phyloP scores from a whole-genome alignment of 2,797 vertebrate genomes.

The Lepus oiostolus region DNA sequence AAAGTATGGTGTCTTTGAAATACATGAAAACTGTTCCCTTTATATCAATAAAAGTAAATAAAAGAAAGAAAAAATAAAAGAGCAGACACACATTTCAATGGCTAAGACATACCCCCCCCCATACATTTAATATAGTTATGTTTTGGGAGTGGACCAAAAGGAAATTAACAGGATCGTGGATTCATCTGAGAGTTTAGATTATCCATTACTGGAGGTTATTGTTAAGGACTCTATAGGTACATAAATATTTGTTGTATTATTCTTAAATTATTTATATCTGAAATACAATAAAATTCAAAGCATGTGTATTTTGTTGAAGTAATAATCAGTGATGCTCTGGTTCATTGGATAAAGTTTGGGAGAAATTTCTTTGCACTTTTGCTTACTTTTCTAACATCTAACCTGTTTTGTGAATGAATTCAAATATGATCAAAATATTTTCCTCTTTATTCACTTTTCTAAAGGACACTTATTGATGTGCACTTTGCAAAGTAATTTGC shows the following conservation, averaged over 20 bases:
- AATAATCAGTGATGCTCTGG: not conserved
- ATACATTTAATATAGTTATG: slow-evolving; percentile 6
- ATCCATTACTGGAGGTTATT: not conserved
- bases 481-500: slow-evolving; percentile 63
- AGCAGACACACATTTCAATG: not conserved
- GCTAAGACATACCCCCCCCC: not conserved
- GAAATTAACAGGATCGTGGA: not conserved
- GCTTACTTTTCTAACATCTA: slow-evolving; percentile 24
- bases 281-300: slow-evolving; percentile 44
- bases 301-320: not conserved
- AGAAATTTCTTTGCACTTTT: slow-evolving; percentile 39
- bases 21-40: too few relatives aligned
- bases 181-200: not conserved
- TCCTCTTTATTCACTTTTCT: slow-evolving; percentile 35
- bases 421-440: slow-evolving; percentile 36
- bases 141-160: not conserved
- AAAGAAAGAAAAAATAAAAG: too few relatives aligned
- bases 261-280: not conserved
- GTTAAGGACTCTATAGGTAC: not conserved
- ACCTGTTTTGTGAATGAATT: not conserved
- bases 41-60: too few relatives aligned
- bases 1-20: too few relatives aligned
- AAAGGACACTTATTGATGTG: slow-evolving; percentile 60
- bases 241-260: not conserved
- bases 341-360: not conserved